phyloP scores from a whole-genome alignment of 2,113 vertebrate species.

The Phalacrocorax aristotelis region DNA sequence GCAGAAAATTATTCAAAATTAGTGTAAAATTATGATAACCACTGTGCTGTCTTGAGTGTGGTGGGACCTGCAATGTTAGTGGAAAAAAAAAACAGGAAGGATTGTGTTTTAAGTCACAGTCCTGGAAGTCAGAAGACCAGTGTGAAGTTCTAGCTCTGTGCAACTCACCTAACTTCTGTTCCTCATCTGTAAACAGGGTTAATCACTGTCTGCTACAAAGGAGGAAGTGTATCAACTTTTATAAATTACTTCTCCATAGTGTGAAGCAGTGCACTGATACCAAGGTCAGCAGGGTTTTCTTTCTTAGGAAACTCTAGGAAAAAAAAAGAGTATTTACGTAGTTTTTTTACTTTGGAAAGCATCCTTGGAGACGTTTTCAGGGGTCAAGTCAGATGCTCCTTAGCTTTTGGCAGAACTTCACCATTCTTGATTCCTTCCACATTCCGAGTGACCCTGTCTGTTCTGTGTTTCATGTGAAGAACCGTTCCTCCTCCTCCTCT shows the following conservation, averaged over 20 bases:
- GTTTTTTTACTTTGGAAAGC: conserved; percentile 15
- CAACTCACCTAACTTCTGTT: background rate
- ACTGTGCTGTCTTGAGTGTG: background rate
- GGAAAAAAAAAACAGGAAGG: background rate
- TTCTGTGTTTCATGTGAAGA: background rate
- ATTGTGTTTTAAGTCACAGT: background rate
- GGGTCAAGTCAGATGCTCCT: background rate
- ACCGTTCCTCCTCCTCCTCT: background rate
- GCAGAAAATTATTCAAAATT: conserved; percentile 56
- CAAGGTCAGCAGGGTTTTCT: background rate
- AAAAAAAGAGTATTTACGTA: background rate
- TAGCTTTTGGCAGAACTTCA: background rate
- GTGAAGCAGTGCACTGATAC: background rate
- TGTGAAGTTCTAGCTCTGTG: background rate
- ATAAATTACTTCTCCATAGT: background rate
- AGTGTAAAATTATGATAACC: conserved; percentile 45
- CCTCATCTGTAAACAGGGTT: background rate
- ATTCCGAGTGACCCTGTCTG: background rate
- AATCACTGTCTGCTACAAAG: background rate
- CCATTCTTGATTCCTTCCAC: background rate
- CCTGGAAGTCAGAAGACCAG: background rate
- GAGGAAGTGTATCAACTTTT: background rate
- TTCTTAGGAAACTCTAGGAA: background rate
- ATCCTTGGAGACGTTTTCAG: background rate
- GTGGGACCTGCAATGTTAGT: background rate